Percentiles rank a stretch among this genome's conserved stretches.
Conservation (phyloP, 35 echinoderm and acorn worm species). For the Strongylocentrotus purpuratus region DNA sequence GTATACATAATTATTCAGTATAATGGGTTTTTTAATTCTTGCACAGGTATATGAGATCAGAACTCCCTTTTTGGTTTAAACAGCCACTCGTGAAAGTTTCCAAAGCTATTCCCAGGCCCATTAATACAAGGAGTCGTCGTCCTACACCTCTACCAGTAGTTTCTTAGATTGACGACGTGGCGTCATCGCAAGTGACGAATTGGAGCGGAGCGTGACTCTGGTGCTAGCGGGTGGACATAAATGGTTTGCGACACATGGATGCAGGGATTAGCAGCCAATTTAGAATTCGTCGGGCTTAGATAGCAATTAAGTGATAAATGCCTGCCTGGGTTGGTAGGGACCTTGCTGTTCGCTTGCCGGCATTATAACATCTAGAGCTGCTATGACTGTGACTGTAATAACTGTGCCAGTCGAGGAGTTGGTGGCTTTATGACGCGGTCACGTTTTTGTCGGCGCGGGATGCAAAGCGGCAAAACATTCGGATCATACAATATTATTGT, state of each 20-base stretch:
- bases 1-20: no score
- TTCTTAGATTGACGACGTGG: neutral
- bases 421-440: neutral
- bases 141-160: neutral
- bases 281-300: slow-evolving; percentile 22
- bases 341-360: neutral
- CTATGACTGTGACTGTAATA: neutral
- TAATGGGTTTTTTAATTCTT: no score
- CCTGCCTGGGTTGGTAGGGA: neutral
- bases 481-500: neutral
- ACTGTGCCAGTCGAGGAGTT: neutral
- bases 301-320: slow-evolving; percentile 32
- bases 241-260: slow-evolving; percentile 13
- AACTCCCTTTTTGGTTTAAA: neutral
- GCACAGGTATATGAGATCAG: no score
- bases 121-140: neutral
- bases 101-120: neutral
- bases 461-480: neutral
- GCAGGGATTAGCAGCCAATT: neutral
- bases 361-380: neutral
- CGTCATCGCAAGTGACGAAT: neutral
- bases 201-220: neutral
- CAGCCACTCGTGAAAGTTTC: neutral
- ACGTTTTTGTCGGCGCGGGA: neutral
- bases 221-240: slow-evolving; percentile 7